Base-by-base conservation (phyloP, 2,888 invertebrate species). In the Mactromeris polynyma region DNA sequence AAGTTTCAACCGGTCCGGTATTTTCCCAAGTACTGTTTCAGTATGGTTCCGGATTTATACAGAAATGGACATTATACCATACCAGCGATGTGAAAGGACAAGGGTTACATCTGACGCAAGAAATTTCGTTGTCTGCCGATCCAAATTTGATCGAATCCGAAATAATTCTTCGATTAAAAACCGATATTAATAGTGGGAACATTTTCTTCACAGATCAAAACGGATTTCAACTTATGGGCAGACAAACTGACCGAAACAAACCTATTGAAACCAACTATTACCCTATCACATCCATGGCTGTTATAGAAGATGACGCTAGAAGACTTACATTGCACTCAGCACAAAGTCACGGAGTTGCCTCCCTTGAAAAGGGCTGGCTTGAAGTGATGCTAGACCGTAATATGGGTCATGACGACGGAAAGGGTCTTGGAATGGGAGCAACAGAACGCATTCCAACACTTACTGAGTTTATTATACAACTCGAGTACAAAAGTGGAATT, bases 1-100 rank as follows among this genome's bases (percentile, higher is more conserved):
- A 98, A 73, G 98, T 99, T 77, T 98, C 98, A 1, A 98, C 98
- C 0, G 99, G 99, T 0, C 98, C 98, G 0, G 97, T 99, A 14
- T 98, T 98, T 40, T 98, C 99, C 0, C 98, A 99, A 96, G 97
- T 99, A 1, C 98, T 98, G 0, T 98, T 98, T 0, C 97, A 98
- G 93, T 94, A 93, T 40, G 77, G 42, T 21, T 90, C 93, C 9
- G 93, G 92, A 83, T 85, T 95, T 42, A 88, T 88, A 31, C 95
- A 95, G 78, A 86, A 84, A 11, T 89, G 95, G n/a, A 92, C 89
- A 17, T 84, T 96, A 4, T 95, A 95, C 87, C 92, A 94, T 83
- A 87, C 92, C 11, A 93, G 93, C 2, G 86, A 93, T 6, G 87
- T 93, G 6, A 93, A 94, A 31, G 91, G 94, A 7, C 83, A 87